Conservation (phyloP, 2,888 invertebrate genomes). For the Margaritifera margaritifera region DNA sequence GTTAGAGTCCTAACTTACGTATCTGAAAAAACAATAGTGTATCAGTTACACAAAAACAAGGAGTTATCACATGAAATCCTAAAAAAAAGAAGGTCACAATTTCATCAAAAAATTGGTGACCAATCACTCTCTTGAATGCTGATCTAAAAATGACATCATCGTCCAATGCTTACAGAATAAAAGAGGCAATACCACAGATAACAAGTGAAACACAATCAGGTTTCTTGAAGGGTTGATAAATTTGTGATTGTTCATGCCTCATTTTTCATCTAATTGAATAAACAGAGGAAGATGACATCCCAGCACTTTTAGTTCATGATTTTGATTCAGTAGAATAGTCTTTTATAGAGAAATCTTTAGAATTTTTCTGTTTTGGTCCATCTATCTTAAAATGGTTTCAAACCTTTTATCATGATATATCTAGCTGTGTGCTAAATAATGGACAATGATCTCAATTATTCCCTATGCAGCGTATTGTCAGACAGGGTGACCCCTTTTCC, state of each 20-base stretch:
- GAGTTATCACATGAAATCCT: not conserved
- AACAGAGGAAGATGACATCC: too few relatives aligned
- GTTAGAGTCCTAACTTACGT: not conserved
- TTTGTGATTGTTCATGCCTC: too few relatives aligned
- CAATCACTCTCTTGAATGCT: not conserved
- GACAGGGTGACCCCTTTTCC: conserved; percentile 9
- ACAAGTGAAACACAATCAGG: too few relatives aligned
- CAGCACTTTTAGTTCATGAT: too few relatives aligned
- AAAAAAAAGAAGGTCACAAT: not conserved
- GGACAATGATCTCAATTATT: conserved; percentile 9
- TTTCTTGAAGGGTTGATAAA: too few relatives aligned
- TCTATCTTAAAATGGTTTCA: not conserved
- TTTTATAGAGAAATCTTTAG: too few relatives aligned
- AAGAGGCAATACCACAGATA: too few relatives aligned
- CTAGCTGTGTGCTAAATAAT: conserved; percentile 8
- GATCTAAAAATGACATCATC: conserved; percentile 1
- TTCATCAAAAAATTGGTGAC: conserved; percentile 1
- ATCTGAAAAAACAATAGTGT: not conserved
- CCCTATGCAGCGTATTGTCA: not conserved
- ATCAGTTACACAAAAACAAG: not conserved
- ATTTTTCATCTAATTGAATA: too few relatives aligned
- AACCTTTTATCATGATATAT: conserved; percentile 5
- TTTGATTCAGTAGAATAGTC: too few relatives aligned
- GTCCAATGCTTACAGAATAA: not conserved
- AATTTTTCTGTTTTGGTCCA: too few relatives aligned